Base-by-base conservation (phyloP, 2,888 invertebrate species). In the Neuroscelio doddi region DNA sequence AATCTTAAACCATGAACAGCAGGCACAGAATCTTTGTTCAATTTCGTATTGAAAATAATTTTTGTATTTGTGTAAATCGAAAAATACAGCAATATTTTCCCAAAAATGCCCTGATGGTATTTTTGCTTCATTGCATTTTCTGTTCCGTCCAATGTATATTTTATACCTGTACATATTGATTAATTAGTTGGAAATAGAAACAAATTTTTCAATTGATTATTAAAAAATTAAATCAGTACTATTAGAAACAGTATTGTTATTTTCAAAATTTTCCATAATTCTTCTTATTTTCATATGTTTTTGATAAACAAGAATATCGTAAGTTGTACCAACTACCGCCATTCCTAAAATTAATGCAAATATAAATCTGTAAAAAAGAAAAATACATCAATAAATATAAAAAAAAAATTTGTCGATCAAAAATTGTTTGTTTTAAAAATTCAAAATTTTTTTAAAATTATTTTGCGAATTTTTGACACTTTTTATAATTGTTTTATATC, bases 1-100 rank as follows among this genome's bases (percentile, higher is more conserved):
- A 88, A 87, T 66, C 87, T 82, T 7, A 88, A 55, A 0, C 88
- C 88, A 66, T 88, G 87, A 9, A 89, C 80, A 1, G 82, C 77
- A 0, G 78, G 68, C 0, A 89, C 66, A 0, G 85, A 77, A 12
- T 85, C 82, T 0, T 72, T 30, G 1, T 76, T 65, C 1, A 83
- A 45, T 12, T 80, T 78, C 0, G 85, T 85, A 24, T 79, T 77
- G 10, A 87, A 78, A 32, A 88, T 80, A 3, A 79, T 77, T 49
- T 77, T 84, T 0, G 84, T 79, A 64, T 88, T 89, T 1, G 85
- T 81, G 46, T 86, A 85, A 3, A 86, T 36, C 0, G 88, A 88
- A 69, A 88, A 89, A 55, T 87, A 86, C 17, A 83, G 68, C 1
- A 87, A 12, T 5, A 85, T 64, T 57, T 81, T 69, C 1, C 72